Conservation (phyloP, 2,113 vertebrate genomes). For the Lepus americanus region DNA sequence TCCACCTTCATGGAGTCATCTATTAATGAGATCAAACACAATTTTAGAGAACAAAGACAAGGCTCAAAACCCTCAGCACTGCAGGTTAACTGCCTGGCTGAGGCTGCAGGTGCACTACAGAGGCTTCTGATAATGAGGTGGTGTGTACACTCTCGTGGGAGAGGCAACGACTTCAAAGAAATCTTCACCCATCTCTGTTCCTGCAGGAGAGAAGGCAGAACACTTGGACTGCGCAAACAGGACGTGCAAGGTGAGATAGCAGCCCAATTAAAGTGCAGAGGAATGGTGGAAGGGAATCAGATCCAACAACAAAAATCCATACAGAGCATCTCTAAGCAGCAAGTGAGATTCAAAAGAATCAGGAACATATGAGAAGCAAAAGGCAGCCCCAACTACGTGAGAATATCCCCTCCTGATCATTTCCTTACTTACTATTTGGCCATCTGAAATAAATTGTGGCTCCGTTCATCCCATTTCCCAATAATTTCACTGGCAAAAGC, state of each 20-base stretch:
- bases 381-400: neutral
- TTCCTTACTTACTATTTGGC: neutral
- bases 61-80: neutral
- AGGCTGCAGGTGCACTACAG: neutral
- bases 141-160: neutral
- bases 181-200: neutral
- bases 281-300: neutral
- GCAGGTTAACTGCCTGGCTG: neutral
- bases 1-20: neutral
- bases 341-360: constrained; percentile 44
- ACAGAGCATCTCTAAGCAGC: neutral
- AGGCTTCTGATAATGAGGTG: constrained; percentile 18
- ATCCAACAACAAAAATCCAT: neutral
- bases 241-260: constrained; percentile 4
- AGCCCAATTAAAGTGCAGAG: constrained; percentile 42
- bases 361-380: neutral
- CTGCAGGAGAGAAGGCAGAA: constrained; percentile 6
- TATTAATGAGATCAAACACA: constrained; percentile 45
- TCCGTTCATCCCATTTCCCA: neutral
- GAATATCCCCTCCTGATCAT: constrained; percentile 11
- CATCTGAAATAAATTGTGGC: constrained; percentile 31
- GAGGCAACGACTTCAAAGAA: constrained; percentile 68
- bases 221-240: neutral
- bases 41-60: constrained; percentile 44
- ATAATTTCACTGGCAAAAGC: constrained; percentile 33